Evolutionary conservation across 2,113 vertebrate species (phyloP), one percentile per base, ranked within the genome.

Genomic region (Passer montanus): DNA sequence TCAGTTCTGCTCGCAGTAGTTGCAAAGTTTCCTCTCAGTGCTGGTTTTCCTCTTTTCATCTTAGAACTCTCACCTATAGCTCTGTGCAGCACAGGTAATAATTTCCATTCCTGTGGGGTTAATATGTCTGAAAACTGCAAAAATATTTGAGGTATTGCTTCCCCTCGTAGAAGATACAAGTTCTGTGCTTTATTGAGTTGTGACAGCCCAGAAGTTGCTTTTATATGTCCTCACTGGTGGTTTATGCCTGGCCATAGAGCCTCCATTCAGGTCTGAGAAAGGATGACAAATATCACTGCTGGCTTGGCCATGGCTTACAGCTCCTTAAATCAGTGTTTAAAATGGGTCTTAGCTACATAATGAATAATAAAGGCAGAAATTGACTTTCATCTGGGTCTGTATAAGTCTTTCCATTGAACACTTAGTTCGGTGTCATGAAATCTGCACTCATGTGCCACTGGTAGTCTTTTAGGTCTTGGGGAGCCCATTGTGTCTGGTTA

Each of bases 101-200:
- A 17, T 73, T 95, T 69, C 55, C 24, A 56, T 50, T 82, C n/a
- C 39, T 50, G 4, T 66, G n/a, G 26, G 30, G 8, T 49, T 89
- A 72, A 41, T 75, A 50, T 37, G 20, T 76, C 33, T 50, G 43
- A 69, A 88, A 39, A 59, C 39, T 35, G 24, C 22, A 74, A 80
- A 91, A 93, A 50, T 33, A 73, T 33, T 33, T 1, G 6, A 79
- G 31, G 62, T 9, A 6, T 83, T 62, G 3, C 37, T 85, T 70
- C 14, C 10, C 12, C 13, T 47, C 0, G 0, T 9, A 64, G 55
- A 83, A 73, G 6, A 23, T 49, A 24, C 49, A 73, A 26, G 43
- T 46, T 76, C 43, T 69, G 30, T 69, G 33, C n/a, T 88, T 74
- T 81, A 59, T 24, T 26, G 26, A 43, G 20, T 43, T 82, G 53